These are phyloP conservation scores for Bellardia pandia DNA, from an alignment of 2,888 invertebrate species.

Conservation along the genomic window DNA sequence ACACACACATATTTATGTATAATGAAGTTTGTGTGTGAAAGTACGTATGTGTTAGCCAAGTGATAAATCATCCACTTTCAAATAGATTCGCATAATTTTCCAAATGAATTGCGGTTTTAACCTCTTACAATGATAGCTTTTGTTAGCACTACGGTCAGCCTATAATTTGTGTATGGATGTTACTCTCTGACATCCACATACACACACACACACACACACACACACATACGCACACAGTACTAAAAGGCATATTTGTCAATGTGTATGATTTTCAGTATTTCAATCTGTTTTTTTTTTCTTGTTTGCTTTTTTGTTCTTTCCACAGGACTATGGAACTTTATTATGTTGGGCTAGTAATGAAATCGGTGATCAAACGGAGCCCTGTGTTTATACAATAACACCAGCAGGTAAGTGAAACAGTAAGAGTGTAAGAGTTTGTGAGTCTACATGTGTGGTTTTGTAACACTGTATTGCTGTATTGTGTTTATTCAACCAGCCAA, in stretches of 20 bases:
- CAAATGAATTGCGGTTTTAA: slow-evolving; percentile 82
- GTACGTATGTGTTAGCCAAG: slow-evolving; percentile 8
- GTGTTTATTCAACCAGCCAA: slow-evolving; percentile 20
- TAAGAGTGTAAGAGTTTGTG: background rate
- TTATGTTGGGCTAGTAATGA: slow-evolving; percentile 91
- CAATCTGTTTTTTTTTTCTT: background rate
- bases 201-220: background rate
- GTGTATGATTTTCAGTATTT: slow-evolving; percentile 1
- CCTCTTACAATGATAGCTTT: slow-evolving; percentile 59
- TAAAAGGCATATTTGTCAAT: background rate
- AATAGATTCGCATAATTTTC: slow-evolving; percentile 80
- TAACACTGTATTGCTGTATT: slow-evolving; percentile 3
- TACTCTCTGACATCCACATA: slow-evolving; percentile 16
- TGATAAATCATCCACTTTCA: slow-evolving; percentile 75
- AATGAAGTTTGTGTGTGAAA: background rate
- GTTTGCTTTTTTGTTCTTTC: slow-evolving; percentile 22
- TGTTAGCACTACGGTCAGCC: slow-evolving; percentile 63
- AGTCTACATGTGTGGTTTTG: background rate
- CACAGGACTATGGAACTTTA: slow-evolving; percentile 89
- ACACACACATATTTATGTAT: background rate
- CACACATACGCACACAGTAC: slow-evolving; percentile 5
- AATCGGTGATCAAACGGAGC: slow-evolving; percentile 89
- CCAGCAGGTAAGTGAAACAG: slow-evolving; percentile 87
- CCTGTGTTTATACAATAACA: slow-evolving; percentile 90
- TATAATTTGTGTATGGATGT: slow-evolving; percentile 59